phyloP scores from a whole-genome alignment of 2,888 invertebrate genomes.

The Xestia sexstrigata region DNA sequence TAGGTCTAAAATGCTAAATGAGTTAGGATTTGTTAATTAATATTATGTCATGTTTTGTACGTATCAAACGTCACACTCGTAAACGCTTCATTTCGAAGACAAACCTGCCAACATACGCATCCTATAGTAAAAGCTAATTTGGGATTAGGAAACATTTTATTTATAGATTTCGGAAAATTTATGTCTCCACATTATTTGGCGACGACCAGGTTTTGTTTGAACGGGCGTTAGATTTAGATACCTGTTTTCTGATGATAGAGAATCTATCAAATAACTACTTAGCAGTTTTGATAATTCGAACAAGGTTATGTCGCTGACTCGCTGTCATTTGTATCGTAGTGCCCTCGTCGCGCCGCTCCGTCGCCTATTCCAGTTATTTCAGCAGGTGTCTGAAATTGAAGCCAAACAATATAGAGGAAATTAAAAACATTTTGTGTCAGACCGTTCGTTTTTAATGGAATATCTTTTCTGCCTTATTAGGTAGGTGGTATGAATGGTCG shows the following conservation, averaged over 20 bases:
- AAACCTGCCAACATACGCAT: not conserved
- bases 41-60: not conserved
- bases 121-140: not conserved
- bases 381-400: conserved; percentile 9
- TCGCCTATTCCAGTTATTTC: conserved; percentile 20
- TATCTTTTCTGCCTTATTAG: not conserved
- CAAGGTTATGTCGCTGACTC: not conserved
- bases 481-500: conserved; percentile 4
- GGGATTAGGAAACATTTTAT: not conserved
- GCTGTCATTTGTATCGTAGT: not conserved
- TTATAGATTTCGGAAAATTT: not conserved
- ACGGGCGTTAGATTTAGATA: not conserved
- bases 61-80: not conserved
- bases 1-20: not conserved
- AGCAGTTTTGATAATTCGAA: not conserved
- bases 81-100: not conserved
- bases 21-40: not conserved
- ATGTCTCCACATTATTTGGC: not conserved
- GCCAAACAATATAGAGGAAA: conserved; percentile 22
- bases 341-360: not conserved
- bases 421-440: conserved; percentile 19
- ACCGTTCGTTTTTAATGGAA: not conserved
- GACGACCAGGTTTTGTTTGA: not conserved
- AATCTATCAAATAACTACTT: not conserved
- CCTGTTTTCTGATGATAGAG: not conserved